A percentile compares a stretch with the other conserved stretches of the same genome.
Evolutionary conservation across 2,797 vertebrate genomes (phyloP).

Genomic region (Eulemur coronatus): DNA sequence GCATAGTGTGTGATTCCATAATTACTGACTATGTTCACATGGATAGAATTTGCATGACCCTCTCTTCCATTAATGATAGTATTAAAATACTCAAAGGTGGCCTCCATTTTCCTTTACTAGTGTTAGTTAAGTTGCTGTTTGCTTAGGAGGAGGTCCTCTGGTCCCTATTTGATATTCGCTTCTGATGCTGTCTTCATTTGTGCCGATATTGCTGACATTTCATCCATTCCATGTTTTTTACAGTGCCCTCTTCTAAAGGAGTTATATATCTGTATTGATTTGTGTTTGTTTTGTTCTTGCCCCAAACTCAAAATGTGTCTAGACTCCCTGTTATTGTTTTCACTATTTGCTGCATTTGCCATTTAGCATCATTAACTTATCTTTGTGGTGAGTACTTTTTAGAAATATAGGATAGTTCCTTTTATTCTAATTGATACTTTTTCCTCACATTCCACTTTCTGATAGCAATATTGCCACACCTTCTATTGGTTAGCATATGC

Average conservation of each 20-base stretch:
- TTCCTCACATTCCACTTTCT: not conserved
- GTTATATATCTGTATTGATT: not conserved
- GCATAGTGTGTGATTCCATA: not conserved
- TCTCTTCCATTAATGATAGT: not conserved
- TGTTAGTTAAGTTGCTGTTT: not conserved
- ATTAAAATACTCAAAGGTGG: not conserved
- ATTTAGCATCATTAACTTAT: not conserved
- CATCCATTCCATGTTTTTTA: accelerated
- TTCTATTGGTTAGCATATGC: not conserved
- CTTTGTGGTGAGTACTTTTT: not conserved
- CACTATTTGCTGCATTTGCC: not conserved
- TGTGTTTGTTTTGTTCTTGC: not conserved
- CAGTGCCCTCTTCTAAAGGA: not conserved
- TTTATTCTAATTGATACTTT: not conserved
- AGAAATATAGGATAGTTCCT: not conserved
- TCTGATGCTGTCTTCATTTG: not conserved
- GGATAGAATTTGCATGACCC: not conserved
- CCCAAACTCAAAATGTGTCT: not conserved
- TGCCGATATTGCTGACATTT: not conserved
- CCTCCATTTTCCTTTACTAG: not conserved
- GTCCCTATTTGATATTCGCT: not conserved
- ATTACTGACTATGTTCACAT: not conserved
- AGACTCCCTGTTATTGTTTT: not conserved
- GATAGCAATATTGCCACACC: not conserved
- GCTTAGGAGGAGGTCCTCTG: not conserved